Percentiles rank a stretch among this genome's conserved stretches.
Evolutionary conservation across 2,797 vertebrate species (phyloP).

Genomic region (Chiroxiphia lanceolata): DNA sequence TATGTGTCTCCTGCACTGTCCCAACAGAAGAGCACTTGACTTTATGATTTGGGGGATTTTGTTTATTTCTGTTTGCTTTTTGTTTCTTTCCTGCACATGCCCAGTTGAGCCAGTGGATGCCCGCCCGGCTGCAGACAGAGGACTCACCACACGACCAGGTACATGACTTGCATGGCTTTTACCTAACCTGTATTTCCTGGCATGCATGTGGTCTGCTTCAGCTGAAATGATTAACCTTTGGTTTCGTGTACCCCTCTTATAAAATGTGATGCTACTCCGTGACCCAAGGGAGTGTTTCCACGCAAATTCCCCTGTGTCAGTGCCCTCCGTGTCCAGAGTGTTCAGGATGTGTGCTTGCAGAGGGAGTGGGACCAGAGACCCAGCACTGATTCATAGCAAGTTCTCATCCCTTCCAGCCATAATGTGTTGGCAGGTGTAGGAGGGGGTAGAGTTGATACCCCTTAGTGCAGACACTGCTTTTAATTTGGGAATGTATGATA

Average conservation of each 20-base stretch:
- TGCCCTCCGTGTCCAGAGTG: accelerated
- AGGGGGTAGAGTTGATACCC: neutral
- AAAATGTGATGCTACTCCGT: neutral
- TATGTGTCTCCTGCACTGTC: slow-evolving; percentile 48
- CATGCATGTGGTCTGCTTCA: neutral
- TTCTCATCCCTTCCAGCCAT: neutral
- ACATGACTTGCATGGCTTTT: slow-evolving; percentile 54
- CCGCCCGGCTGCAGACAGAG: slow-evolving; percentile 90
- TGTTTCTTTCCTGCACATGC: slow-evolving; percentile 70
- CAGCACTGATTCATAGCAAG: neutral
- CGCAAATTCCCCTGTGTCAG: neutral
- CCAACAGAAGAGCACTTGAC: slow-evolving; percentile 28
- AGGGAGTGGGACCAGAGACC: neutral
- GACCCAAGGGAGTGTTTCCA: neutral
- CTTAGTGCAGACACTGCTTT: neutral
- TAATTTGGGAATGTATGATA: neutral
- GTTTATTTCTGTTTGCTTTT: slow-evolving; percentile 69
- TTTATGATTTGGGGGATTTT: slow-evolving; percentile 45
- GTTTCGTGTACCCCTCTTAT: neutral
- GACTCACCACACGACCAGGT: slow-evolving; percentile 94
- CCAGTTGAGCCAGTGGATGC: slow-evolving; percentile 94
- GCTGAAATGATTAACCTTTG: neutral
- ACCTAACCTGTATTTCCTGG: neutral
- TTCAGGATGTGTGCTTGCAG: neutral
- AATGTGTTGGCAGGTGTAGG: neutral